Conservation (phyloP, 1,140 invertebrate species). For the Eulimnadia texana region DNA sequence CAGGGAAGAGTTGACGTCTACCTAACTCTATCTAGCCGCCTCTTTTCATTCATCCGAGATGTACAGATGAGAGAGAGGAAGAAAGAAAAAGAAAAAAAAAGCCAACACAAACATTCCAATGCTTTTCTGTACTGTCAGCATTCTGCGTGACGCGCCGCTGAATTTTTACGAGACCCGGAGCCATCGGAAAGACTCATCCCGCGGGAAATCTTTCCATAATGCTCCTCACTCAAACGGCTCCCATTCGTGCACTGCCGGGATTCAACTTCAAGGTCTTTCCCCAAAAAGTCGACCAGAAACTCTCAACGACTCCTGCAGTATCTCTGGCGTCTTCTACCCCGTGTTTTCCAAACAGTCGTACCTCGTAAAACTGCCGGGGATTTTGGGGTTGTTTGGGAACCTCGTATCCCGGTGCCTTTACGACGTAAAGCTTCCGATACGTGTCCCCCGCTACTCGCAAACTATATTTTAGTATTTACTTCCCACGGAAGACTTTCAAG, state of each 20-base stretch:
- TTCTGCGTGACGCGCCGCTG: neutral
- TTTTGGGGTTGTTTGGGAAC: neutral
- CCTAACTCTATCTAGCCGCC: neutral
- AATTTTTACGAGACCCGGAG: neutral
- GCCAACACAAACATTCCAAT: neutral
- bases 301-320: too few relatives aligned
- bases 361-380: neutral
- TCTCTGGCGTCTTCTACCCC: too few relatives aligned
- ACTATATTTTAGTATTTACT: neutral
- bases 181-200: neutral
- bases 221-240: too few relatives aligned
- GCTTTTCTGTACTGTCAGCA: neutral
- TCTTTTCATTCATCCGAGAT: neutral
- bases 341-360: neutral
- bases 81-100: neutral
- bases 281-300: too few relatives aligned
- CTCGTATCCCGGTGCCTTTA: neutral
- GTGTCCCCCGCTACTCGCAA: neutral
- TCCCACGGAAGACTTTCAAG: neutral
- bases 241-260: too few relatives aligned
- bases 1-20: neutral
- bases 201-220: neutral
- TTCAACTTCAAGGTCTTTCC: too few relatives aligned
- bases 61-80: neutral
- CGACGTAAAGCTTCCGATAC: neutral